These are phyloP conservation scores for Drosophila anomalata DNA, from an alignment of 2,888 invertebrate species.

Conservation along the genomic window DNA sequence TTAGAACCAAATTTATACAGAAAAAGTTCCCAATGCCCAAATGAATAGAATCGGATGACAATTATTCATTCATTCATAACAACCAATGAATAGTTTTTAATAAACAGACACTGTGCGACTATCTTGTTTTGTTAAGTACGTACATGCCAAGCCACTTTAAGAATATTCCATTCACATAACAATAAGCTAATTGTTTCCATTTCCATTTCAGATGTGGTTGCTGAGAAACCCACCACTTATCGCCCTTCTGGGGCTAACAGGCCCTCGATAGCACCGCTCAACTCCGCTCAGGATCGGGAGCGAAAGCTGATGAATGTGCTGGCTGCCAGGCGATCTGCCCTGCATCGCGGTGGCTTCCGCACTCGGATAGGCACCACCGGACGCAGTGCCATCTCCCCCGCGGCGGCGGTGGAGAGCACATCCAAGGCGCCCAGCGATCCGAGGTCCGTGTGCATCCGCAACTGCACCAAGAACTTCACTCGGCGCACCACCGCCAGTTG, in stretches of 20 bases:
- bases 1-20: neutral
- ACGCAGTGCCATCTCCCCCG: slow-evolving; percentile 68
- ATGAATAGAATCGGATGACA: too few species aligned
- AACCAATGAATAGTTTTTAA: neutral
- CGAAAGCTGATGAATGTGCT: slow-evolving; percentile 86
- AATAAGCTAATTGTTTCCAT: slow-evolving; percentile 23
- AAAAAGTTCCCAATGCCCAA: neutral
- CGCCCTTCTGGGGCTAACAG: slow-evolving; percentile 67
- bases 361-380: slow-evolving; percentile 81
- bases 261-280: slow-evolving; percentile 66
- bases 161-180: slow-evolving; percentile 11
- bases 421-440: slow-evolving; percentile 81
- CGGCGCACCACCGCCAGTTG: slow-evolving; percentile 83
- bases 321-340: slow-evolving; percentile 87
- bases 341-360: slow-evolving; percentile 85
- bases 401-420: slow-evolving; percentile 74
- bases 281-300: slow-evolving; percentile 84
- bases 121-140: neutral
- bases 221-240: slow-evolving; percentile 76
- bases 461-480: slow-evolving; percentile 84
- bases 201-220: slow-evolving; percentile 64
- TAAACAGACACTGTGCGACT: neutral
- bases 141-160: neutral
- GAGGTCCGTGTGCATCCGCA: slow-evolving; percentile 81
- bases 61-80: neutral